Conservation (phyloP, 1,140 invertebrate genomes). For the Papilio helenus region DNA sequence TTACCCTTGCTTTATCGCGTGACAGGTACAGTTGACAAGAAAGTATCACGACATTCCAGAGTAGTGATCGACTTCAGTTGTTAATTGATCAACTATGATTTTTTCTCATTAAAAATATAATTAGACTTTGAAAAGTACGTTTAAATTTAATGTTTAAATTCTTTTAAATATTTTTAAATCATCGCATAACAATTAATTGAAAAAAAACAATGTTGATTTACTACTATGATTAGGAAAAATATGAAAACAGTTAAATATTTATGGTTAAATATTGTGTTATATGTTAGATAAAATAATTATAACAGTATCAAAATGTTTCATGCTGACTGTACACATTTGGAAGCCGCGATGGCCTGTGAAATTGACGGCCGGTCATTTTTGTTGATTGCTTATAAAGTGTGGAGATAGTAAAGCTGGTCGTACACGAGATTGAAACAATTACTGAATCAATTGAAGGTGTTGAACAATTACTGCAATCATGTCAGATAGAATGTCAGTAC, state of each 20-base stretch:
- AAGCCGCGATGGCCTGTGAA: constrained; percentile 34
- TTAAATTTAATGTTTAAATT: too few species aligned
- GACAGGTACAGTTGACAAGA: constrained; percentile 22
- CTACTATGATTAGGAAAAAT: too few species aligned
- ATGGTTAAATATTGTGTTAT: too few species aligned
- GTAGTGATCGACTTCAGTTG: not conserved
- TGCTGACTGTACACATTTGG: not conserved
- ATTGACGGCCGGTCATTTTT: constrained; percentile 37
- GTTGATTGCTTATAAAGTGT: constrained; percentile 35
- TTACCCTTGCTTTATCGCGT: constrained; percentile 30
- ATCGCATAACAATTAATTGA: too few species aligned
- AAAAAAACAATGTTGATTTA: too few species aligned
- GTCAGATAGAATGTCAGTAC: not conserved
- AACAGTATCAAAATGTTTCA: not conserved
- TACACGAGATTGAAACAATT: constrained; percentile 38
- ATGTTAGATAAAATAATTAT: not conserved
- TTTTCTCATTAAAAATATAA: too few species aligned
- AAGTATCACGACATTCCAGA: constrained; percentile 2
- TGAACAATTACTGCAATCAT: constrained; percentile 11
- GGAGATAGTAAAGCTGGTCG: constrained; percentile 35
- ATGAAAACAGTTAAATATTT: too few species aligned
- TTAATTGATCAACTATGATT: not conserved
- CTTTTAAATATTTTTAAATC: too few species aligned
- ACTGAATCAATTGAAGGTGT: constrained; percentile 28
- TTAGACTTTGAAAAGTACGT: too few species aligned